phyloP scores from a whole-genome alignment of 2,797 vertebrate species.

The Rhinatrema bivittatum region DNA sequence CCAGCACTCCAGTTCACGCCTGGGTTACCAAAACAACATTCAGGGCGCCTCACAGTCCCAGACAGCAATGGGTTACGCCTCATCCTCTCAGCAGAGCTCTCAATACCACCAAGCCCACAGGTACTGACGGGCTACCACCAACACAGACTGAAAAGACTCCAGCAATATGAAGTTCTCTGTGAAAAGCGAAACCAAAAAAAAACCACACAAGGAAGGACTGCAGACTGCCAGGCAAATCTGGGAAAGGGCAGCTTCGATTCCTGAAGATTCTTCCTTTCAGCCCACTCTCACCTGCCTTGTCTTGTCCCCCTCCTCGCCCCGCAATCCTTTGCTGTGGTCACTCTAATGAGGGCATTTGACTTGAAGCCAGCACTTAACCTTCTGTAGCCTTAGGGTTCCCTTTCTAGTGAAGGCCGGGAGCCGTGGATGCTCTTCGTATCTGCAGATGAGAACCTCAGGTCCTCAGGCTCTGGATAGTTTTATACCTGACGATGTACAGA shows the following conservation, averaged over 20 bases:
- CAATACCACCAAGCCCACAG: conserved; percentile 92
- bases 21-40: conserved; percentile 96
- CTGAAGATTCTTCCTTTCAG: conserved; percentile 37
- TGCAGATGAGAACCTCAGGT: conserved; percentile 56
- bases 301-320: not conserved
- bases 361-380: conserved; percentile 63
- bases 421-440: conserved; percentile 64
- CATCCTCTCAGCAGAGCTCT: conserved; percentile 87
- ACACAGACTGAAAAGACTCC: conserved; percentile 42
- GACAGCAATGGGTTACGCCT: conserved; percentile 87
- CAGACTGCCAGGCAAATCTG: conserved; percentile 31
- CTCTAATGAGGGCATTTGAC: conserved; percentile 52
- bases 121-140: conserved; percentile 67
- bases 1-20: conserved; percentile 86
- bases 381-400: conserved; percentile 55
- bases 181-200: conserved; percentile 66
- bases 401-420: conserved; percentile 59
- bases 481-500: conserved; percentile 60
- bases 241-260: conserved; percentile 37
- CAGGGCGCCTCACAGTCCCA: conserved; percentile 91
- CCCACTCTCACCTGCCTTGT: too few relatives aligned
- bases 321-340: conserved; percentile 38
- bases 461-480: conserved; percentile 67
- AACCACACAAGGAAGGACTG: too few relatives aligned
- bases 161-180: conserved; percentile 62